Evolutionary conservation across 2,113 vertebrate genomes (phyloP), one percentile per base, ranked within the genome.

Genomic region (Ailuropoda melanoleuca): DNA sequence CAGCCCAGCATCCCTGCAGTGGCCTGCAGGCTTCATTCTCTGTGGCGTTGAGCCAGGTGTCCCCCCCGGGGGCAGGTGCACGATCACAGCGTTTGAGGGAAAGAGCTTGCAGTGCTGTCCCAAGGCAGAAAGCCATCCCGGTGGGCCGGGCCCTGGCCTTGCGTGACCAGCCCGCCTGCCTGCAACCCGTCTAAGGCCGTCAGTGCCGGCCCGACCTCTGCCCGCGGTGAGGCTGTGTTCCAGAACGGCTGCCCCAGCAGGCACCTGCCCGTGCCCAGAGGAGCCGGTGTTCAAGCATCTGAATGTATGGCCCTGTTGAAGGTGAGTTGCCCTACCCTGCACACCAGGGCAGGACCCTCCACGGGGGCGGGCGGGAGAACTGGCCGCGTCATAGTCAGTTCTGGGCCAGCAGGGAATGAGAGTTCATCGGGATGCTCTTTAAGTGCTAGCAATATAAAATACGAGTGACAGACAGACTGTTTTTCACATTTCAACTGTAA

Each of bases 31-130:
- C 43, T 70, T 10, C 24, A 15, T 64, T 24, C 81, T 8, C 56
- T 4, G 26, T 7, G 58, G 8, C 3, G 23, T 37, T 7, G 37
- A 60, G 24, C 6, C 34, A 55, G 23, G 31, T 3, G 0, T 58
- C 31, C 3, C 17, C 19, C n/a, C 7, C 0, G 1, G 64, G 15
- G 19, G 37, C 2, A 26, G 23, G 31, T 6, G 5, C 7, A 19
- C 7, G 11, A 26, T 21, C 2, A 31, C 15, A 4, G 56, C 1
- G 17, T 15, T 12, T 2, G 58, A 46, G 17, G 55, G 9, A 78
- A 17, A 12, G 24, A 24, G 37, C 17, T 37, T 4, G 18, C 0
- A 12, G 7, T 26, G 21, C 3, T 48, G 31, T 34, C 34, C 11
- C 26, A 64, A 11, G 23, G 26, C 10, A 1, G 53, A 48, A 68